Conservation (phyloP, 2,888 invertebrate species). For the Heliconius ethilla region DNA sequence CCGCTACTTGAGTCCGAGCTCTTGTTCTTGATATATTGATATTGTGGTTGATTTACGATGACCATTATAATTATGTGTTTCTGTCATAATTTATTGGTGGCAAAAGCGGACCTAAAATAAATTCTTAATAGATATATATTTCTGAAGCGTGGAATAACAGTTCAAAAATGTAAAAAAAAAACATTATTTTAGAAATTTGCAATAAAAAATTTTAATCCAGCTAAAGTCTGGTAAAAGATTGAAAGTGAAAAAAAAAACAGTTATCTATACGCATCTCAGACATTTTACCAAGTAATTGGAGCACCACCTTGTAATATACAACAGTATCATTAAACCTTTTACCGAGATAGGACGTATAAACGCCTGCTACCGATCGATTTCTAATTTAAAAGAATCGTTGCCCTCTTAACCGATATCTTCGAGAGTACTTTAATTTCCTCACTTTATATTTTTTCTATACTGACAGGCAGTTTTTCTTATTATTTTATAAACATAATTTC, state of each 20-base stretch:
- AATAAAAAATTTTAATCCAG: too few species aligned
- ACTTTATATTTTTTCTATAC: not conserved
- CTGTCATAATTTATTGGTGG: not conserved
- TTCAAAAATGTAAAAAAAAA: too few species aligned
- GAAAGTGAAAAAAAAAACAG: too few species aligned
- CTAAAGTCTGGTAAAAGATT: too few species aligned
- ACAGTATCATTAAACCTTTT: conserved; percentile 3
- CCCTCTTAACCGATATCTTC: conserved; percentile 1
- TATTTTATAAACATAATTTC: not conserved
- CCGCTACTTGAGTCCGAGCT: not conserved
- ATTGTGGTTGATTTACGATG: not conserved
- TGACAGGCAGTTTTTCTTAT: not conserved
- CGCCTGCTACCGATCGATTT: conserved; percentile 5
- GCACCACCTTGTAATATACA: not conserved
- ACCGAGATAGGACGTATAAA: conserved; percentile 10
- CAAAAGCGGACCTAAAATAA: not conserved
- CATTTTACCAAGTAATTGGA: not conserved
- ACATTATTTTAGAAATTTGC: too few species aligned
- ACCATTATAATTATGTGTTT: too few species aligned
- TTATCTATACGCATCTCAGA: not conserved
- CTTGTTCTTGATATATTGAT: not conserved
- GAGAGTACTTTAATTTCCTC: not conserved
- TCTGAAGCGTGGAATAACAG: too few species aligned
- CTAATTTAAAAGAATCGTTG: conserved; percentile 1
- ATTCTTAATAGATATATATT: too few species aligned